These are phyloP conservation scores for Rhamphomyia laevipes DNA, from an alignment of 2,888 invertebrate genomes.

Conservation along the genomic window DNA sequence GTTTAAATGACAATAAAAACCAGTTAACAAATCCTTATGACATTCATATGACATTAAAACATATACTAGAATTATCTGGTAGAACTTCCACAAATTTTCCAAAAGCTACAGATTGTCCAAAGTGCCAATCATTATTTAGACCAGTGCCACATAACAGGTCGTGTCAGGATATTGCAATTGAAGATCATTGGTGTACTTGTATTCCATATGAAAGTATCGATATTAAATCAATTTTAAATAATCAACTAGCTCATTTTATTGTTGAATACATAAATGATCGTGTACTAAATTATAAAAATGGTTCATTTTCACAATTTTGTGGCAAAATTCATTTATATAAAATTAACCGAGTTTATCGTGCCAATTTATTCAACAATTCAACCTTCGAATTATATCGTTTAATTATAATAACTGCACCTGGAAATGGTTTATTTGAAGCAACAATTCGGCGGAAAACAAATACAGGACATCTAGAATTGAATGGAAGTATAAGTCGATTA, in stretches of 20 bases:
- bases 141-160: slow-evolving; percentile 48
- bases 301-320: slow-evolving; percentile 38
- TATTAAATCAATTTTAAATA: slow-evolving; percentile 40
- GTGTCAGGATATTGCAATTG: slow-evolving; percentile 55
- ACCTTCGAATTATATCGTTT: slow-evolving; percentile 53
- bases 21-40: slow-evolving; percentile 65
- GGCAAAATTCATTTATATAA: slow-evolving; percentile 41
- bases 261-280: slow-evolving; percentile 29
- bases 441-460: slow-evolving; percentile 43
- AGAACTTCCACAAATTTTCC: slow-evolving; percentile 27
- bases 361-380: slow-evolving; percentile 15
- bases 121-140: slow-evolving; percentile 52
- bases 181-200: slow-evolving; percentile 68
- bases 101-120: slow-evolving; percentile 46
- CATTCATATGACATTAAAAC: slow-evolving; percentile 56
- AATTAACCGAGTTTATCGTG: slow-evolving; percentile 42
- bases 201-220: slow-evolving; percentile 40
- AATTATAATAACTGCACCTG: slow-evolving; percentile 56
- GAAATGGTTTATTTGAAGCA: slow-evolving; percentile 56
- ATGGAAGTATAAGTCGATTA: slow-evolving; percentile 51
- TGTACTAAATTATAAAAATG: slow-evolving; percentile 26
- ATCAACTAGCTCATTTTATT: slow-evolving; percentile 39
- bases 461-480: slow-evolving; percentile 36
- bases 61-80: slow-evolving; percentile 46
- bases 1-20: slow-evolving; percentile 49